Conservation (phyloP, 2,113 vertebrate species). For the Laterallus jamaicensis region DNA sequence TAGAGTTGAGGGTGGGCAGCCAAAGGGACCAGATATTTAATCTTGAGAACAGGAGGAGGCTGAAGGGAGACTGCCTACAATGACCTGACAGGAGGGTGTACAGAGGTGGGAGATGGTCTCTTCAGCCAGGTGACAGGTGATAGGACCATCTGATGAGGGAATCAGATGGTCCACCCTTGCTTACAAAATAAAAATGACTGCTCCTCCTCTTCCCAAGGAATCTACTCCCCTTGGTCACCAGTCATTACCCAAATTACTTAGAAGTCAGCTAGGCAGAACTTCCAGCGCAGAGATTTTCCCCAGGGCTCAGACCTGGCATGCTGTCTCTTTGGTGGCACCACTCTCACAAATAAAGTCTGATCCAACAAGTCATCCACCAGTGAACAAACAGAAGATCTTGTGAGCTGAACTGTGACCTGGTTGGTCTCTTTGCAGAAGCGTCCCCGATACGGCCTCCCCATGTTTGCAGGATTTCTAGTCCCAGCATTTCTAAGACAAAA, state of each 20-base stretch:
- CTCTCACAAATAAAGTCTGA: not conserved
- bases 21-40: not conserved
- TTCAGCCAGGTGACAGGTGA: too few relatives aligned
- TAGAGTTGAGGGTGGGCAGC: not conserved
- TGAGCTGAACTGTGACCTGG: not conserved
- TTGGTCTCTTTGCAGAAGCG: not conserved
- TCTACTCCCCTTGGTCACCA: not conserved
- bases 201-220: not conserved
- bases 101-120: too few relatives aligned
- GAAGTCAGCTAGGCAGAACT: not conserved
- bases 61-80: too few relatives aligned
- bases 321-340: accelerated
- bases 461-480: not conserved
- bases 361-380: not conserved
- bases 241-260: not conserved
- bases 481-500: not conserved
- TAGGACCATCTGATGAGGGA: too few relatives aligned
- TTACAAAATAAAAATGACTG: not conserved
- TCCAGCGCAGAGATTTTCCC: not conserved
- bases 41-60: too few relatives aligned
- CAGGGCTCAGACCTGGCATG: not conserved
- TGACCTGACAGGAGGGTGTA: too few relatives aligned
- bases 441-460: not conserved
- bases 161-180: not conserved
- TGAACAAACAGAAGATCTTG: not conserved